Base-by-base conservation (phyloP, 2,113 vertebrate genomes). In the Colossoma macropomum region DNA sequence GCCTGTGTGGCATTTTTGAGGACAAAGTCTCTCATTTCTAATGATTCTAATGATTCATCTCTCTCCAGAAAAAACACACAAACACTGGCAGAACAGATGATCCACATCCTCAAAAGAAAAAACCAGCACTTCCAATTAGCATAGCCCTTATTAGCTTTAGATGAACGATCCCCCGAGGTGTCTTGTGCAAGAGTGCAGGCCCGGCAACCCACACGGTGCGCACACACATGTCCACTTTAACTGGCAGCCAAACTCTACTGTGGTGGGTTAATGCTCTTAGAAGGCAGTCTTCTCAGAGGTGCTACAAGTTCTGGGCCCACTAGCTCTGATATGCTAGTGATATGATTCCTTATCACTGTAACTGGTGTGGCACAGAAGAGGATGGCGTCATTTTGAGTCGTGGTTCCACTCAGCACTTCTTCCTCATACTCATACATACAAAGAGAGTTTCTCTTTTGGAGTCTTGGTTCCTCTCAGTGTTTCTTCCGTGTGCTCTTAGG, bases 201-300 rank as follows among this genome's bases (percentile, higher is more conserved):
- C 79, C 28, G 62, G 45, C 79, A 80, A 78, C 84, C 75, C 84
- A 85, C 84, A 82, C 75, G 71, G 66, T 77, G 75, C 68, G 56
- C 74, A 77, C 84, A 81, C 79, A 82, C 84, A 82, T 82, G 75
- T 66, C 79, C 84, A 77, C 77, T 85, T 85, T 78, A 85, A 82
- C 76, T 85, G 84, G 80, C 77, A 74, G 56, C 79, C 75, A 82
- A 77, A 81, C 70, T 52, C 79, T 30, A 70, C 74, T 75, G 76
- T 45, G 76, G 66, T 85, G 41, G 68, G 4, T 71, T 71, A 85
- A 85, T 73, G 75, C 74, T 77, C 69, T 82, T 72, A 74, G 59
- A 85, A 78, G 78, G 74, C 83, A 80, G 62, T 76, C 77, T 75
- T 75, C 21, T 78, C 60, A 28, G 28, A 48, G 75, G 72, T 30